Base-by-base conservation (phyloP, 2,113 vertebrate genomes). In the Chitala chitala region DNA sequence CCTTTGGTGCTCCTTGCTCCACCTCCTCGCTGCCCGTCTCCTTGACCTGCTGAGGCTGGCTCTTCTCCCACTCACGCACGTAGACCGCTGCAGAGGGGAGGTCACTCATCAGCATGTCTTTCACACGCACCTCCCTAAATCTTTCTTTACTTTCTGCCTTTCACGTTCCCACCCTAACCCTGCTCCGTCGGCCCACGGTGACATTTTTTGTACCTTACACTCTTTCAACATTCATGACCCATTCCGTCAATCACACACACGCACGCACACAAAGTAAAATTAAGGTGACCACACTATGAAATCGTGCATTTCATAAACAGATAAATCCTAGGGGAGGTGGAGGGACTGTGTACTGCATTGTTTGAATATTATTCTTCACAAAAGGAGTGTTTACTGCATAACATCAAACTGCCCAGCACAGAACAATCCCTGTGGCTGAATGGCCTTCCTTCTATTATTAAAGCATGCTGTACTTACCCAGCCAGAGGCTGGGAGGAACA, bases 31-130 rank as follows among this genome's bases (percentile, higher is more conserved):
- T 73, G 44, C 83, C 85, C 0, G 69, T 50, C 63, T 78, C 78
- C 1, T 84, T 82, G 3, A 75, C 72, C 0, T 78, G 40, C 22
- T 29, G 40, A 9, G 87, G 89, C 80, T 84, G 91, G 79, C 29
- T 83, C 74, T 85, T 85, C 78, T 94, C 94, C 86, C 92, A 87
- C 85, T 96, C 95, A 0, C 90, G 90, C 85, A 93, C 94, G 74
- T 93, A 97, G 76, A 98, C 94, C 20, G 96, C 96, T 98, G 77
- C 29, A 44, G 42, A 79, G 1, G 40, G 1, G 40, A 12, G 40
- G 55, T 31, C 46, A 12, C 64, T 9, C 22, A n/a, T 15, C 53
- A 7, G 53, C 53, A 17, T 55, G 15, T 6, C n/a, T 22, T 15
- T 15, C 48, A 13, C 44, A 17, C 7, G 46, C 40, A 48, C 0